These are phyloP conservation scores for Eudyptes chrysolophus DNA, from an alignment of 2,113 vertebrate species.

Conservation along the genomic window DNA sequence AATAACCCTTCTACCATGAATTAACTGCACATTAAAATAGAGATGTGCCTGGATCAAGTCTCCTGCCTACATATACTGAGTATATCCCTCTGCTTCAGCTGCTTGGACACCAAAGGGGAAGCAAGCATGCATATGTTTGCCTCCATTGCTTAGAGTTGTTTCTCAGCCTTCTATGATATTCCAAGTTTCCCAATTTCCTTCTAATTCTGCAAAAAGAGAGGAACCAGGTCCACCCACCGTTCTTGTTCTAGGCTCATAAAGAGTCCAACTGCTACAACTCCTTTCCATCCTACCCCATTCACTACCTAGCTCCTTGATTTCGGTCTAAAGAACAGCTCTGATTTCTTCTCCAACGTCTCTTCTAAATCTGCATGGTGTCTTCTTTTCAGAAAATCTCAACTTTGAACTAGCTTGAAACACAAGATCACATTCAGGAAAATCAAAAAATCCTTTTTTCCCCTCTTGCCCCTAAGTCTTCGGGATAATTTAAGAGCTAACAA, in stretches of 20 bases:
- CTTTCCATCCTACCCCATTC: not conserved
- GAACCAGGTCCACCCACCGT: not conserved
- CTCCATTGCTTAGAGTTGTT: not conserved
- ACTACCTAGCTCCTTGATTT: not conserved
- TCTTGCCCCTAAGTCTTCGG: not conserved
- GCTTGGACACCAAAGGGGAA: not conserved
- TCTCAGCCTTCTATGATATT: not conserved
- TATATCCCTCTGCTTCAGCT: not conserved
- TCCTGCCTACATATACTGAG: not conserved
- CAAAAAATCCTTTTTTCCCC: rapidly evolving
- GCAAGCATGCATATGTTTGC: rapidly evolving
- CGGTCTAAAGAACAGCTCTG: not conserved
- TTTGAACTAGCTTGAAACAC: not conserved
- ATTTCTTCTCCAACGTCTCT: not conserved
- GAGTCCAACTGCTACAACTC: not conserved
- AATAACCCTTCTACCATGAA: not conserved
- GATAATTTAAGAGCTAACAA: not conserved
- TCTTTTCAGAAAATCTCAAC: not conserved
- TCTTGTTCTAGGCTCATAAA: not conserved
- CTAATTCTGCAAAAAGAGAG: not conserved
- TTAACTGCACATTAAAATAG: not conserved
- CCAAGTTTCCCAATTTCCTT: not conserved
- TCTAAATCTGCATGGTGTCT: rapidly evolving
- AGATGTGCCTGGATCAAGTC: not conserved
- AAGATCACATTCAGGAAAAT: rapidly evolving